Percentiles rank a stretch among this genome's conserved stretches.
Conservation (phyloP, 2,797 vertebrate species). For the Lophotriccus pileatus region DNA sequence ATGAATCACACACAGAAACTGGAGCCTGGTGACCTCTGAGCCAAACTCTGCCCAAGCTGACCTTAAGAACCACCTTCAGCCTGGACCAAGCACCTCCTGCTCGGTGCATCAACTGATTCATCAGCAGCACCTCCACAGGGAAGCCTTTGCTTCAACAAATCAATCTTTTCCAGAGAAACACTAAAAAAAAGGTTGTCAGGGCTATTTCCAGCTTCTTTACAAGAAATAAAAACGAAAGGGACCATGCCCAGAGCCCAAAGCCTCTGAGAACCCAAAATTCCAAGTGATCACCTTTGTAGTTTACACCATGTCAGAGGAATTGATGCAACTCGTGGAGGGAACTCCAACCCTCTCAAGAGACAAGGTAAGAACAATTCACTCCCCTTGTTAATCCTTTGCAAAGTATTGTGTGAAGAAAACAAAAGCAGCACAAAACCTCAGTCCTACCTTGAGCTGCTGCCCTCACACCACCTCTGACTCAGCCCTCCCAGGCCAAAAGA, state of each 20-base stretch:
- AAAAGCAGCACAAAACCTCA: neutral
- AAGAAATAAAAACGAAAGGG: neutral
- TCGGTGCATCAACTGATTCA: neutral
- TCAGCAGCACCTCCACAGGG: neutral
- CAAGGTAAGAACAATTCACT: neutral
- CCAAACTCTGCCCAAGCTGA: neutral
- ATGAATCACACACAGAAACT: neutral
- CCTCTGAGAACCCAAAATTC: neutral
- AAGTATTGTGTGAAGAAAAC: accelerated
- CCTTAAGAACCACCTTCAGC: neutral
- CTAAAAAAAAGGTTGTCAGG: accelerated
- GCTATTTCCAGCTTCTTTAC: neutral
- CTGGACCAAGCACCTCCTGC: neutral
- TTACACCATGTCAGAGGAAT: neutral
- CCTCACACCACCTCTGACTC: neutral
- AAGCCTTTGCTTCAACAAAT: neutral
- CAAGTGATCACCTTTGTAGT: neutral
- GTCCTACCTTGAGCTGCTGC: neutral
- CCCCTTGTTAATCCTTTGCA: neutral
- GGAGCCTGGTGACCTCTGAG: neutral
- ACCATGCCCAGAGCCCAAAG: neutral
- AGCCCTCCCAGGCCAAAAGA: neutral
- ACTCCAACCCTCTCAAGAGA: neutral
- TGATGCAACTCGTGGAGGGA: neutral
- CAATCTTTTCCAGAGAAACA: neutral